Conservation (phyloP, 2,797 vertebrate species). For the Karalla daura region DNA sequence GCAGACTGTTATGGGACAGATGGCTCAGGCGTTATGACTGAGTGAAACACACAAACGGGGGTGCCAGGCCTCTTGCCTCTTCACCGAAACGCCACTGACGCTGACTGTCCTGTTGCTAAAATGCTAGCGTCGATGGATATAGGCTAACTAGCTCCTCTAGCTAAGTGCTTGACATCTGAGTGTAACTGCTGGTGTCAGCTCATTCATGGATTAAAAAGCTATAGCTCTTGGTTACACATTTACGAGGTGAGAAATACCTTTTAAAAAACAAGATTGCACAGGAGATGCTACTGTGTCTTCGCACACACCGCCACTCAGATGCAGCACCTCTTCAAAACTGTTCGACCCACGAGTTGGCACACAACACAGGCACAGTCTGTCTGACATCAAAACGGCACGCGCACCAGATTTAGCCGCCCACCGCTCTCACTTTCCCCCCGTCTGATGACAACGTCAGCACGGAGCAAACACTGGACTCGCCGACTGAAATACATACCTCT, state of each 20-base stretch:
- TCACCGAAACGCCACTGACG: conserved; percentile 15
- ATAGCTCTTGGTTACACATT: conserved; percentile 57
- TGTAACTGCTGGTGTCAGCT: conserved; percentile 74
- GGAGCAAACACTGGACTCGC: background rate
- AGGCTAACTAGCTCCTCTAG: conserved; percentile 21
- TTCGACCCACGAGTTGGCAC: conserved; percentile 10
- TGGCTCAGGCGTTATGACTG: conserved; percentile 41
- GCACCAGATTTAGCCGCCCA: conserved; percentile 20
- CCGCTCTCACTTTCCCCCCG: background rate
- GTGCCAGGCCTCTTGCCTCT: conserved; percentile 2
- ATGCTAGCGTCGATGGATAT: background rate
- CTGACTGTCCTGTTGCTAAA: conserved; percentile 25
- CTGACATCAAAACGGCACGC: conserved; percentile 65
- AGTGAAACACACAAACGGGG: conserved; percentile 21
- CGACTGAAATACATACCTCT: conserved; percentile 13
- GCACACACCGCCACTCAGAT: conserved; percentile 4
- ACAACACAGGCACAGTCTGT: conserved; percentile 47
- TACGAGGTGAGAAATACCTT: conserved; percentile 47
- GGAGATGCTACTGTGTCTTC: conserved; percentile 34
- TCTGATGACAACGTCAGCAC: background rate
- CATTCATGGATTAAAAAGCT: conserved; percentile 54
- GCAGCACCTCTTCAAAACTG: conserved; percentile 10
- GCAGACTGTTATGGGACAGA: conserved; percentile 35
- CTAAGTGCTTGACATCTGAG: conserved; percentile 46
- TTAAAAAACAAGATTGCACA: conserved; percentile 23